Base-by-base conservation (phyloP, 2,888 invertebrate genomes). In the Hypomecis punctinalis region DNA sequence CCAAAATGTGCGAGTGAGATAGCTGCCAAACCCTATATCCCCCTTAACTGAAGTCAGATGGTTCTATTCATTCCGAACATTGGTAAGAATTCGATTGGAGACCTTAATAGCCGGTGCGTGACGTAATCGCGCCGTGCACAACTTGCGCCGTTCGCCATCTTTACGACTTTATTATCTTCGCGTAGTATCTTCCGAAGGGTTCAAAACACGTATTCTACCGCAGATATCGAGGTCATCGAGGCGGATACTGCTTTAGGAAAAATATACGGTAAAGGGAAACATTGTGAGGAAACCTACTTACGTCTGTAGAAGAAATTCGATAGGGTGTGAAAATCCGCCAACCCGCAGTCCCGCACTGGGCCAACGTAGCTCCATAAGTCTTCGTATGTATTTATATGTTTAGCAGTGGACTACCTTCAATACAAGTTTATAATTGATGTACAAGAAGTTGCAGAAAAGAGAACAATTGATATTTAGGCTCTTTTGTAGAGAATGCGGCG, bases 101-200 rank as follows among this genome's bases (percentile, higher is more conserved):
- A 66, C 69, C 49, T 70, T 74, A 73, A 75, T 70, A 43, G 71
- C 54, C 48, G 46, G 72, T 71, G 70, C 75, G 74, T 79, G 78
- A 72, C 69, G 49, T 69, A 66, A 75, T 71, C 68, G 62, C 37
- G 39, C 39, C 67, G 61, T 67, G 74, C 67, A 62, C 55, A 66
- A 61, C 47, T 60, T 67, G 61, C 62, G 42, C 61, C 66, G 66
- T 64, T 66, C 61, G 43, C 59, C 60, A 49, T 62, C 54, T 70
- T 71, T 73, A 73, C 66, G 66, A 51, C 71, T 71, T 71, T 75
- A 74, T 78, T 75, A 75, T 74, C 70, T 68, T 35, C 49, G 56
- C 45, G 43, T 64, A 45, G 60, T 57, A 63, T 67, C 46, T 55
- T 42, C 35, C 57, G 52, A 56, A 58, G 47, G 49, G 40, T 49